Evolutionary conservation across 2,113 vertebrate species (phyloP).

Genomic region (Hypocryptadius cinnamomeus): DNA sequence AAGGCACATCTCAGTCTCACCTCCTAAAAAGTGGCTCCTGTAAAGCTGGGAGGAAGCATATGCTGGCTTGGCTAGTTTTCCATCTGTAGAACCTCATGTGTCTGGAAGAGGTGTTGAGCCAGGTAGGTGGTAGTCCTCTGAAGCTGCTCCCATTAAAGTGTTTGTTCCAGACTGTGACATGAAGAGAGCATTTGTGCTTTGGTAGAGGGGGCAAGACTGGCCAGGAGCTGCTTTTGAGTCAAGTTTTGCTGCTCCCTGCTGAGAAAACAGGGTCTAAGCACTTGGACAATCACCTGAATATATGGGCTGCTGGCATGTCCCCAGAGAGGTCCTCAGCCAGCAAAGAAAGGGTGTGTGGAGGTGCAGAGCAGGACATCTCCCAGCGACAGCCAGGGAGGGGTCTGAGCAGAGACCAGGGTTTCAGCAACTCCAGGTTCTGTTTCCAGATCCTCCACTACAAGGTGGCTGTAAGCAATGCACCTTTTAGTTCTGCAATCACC

Average conservation of each 20-base stretch:
- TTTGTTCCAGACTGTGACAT: not conserved
- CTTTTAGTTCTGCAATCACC: not conserved
- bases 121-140: not conserved
- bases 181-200: not conserved
- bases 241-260: accelerated
- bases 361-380: not conserved
- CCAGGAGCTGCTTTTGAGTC: not conserved
- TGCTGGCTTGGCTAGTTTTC: not conserved
- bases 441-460: not conserved
- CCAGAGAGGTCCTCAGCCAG: not conserved
- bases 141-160: not conserved
- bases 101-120: not conserved
- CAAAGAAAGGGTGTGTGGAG: not conserved
- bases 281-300: accelerated
- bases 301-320: not conserved
- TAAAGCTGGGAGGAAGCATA: not conserved
- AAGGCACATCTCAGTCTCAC: not conserved
- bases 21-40: not conserved
- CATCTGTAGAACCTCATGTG: not conserved
- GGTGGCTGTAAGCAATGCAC: accelerated
- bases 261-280: not conserved
- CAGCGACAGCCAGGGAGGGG: not conserved
- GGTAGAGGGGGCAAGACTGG: not conserved
- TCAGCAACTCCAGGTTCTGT: not conserved
- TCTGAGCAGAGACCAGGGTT: not conserved